Conservation (phyloP, 2,113 vertebrate species). For the Rhinichthys klamathensis region DNA sequence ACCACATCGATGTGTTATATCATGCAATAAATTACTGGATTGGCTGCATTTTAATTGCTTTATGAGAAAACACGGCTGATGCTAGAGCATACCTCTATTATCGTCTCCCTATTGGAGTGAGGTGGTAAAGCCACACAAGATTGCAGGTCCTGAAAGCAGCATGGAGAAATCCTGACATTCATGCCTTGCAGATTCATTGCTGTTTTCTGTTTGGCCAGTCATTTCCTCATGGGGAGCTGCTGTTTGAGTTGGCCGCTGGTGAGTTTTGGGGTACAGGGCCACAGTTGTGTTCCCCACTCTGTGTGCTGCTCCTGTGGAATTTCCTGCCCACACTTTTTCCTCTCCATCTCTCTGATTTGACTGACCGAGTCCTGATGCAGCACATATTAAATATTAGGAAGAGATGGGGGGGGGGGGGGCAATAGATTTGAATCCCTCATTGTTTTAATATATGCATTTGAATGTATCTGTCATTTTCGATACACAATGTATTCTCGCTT, state of each 20-base stretch:
- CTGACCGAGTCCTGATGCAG: conserved; percentile 35
- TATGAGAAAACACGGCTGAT: not conserved
- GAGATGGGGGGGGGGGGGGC: not conserved
- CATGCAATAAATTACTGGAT: conserved; percentile 7
- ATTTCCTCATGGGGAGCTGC: conserved; percentile 80
- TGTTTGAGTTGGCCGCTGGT: conserved; percentile 86
- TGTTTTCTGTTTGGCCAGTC: conserved; percentile 80
- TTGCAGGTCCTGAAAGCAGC: conserved; percentile 74
- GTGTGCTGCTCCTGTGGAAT: conserved; percentile 76
- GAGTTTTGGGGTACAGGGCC: conserved; percentile 76
- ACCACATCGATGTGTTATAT: conserved; percentile 1
- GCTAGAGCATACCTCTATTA: not conserved
- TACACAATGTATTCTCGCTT: conserved; percentile 30
- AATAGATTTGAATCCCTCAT: conserved; percentile 4
- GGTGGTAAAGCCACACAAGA: conserved; percentile 77
- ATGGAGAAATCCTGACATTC: conserved; percentile 78
- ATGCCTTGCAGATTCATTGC: conserved; percentile 78
- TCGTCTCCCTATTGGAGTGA: conserved; percentile 58
- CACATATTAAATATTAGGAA: conserved; percentile 49
- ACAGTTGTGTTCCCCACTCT: conserved; percentile 80
- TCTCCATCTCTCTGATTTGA: conserved; percentile 54
- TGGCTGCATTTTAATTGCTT: not conserved
- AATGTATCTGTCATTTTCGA: conserved; percentile 20
- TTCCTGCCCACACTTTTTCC: conserved; percentile 78
- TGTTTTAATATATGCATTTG: conserved; percentile 7